A percentile compares a stretch with the other conserved stretches of the same genome.
phyloP scores from a whole-genome alignment of 2,888 invertebrate genomes.

The Nephrotoma appendiculata region DNA sequence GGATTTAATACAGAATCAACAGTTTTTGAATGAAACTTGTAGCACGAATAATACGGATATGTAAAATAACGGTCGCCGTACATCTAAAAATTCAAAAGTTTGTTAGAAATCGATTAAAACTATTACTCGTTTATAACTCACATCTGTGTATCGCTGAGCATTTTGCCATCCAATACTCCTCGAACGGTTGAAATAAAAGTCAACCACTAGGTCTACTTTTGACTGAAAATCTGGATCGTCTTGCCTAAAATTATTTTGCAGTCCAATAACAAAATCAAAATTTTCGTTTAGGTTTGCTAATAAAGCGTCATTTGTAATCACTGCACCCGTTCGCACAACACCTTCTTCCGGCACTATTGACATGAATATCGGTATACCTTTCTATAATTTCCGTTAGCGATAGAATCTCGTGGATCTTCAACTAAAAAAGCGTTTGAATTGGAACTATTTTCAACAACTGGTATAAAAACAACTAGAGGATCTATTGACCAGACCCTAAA shows the following conservation, averaged over 20 bases:
- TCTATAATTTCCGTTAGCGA: background rate
- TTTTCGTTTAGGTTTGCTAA: background rate
- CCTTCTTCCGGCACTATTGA: background rate
- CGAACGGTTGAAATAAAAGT: slow-evolving; percentile 21
- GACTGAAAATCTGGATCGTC: background rate
- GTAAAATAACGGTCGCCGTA: slow-evolving; percentile 36
- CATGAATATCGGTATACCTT: background rate
- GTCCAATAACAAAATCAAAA: slow-evolving; percentile 19
- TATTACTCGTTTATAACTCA: slow-evolving; percentile 10
- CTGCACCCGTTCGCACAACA: slow-evolving; percentile 20
- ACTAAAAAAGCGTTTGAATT: background rate
- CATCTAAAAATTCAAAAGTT: slow-evolving; percentile 22
- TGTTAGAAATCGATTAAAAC: background rate
- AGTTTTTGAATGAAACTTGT: slow-evolving; percentile 18
- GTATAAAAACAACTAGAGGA: background rate
- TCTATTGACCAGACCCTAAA: background rate
- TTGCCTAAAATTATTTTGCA: background rate
- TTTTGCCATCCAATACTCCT: slow-evolving; percentile 21
- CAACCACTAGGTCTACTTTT: slow-evolving; percentile 16
- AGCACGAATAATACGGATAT: slow-evolving; percentile 31
- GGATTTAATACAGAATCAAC: slow-evolving; percentile 21
- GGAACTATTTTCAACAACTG: background rate
- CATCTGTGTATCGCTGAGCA: slow-evolving; percentile 21
- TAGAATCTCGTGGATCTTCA: background rate
- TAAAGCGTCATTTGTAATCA: background rate